Evolutionary conservation across 92 coral and sea anemone species (phyloP).

Genomic region (Epizoanthus rinbou): DNA sequence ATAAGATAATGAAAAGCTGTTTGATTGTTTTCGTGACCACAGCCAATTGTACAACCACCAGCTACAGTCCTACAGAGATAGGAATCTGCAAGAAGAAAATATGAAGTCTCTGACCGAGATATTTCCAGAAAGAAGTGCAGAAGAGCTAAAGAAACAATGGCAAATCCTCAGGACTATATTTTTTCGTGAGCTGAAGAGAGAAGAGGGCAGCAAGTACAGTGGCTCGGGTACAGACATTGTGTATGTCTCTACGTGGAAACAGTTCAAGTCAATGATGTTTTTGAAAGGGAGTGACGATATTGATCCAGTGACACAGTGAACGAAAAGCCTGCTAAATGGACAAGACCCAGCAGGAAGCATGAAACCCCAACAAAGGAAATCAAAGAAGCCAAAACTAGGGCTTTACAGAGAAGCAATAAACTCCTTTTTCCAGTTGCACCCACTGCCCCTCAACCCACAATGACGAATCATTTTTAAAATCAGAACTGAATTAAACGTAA

Average conservation of each 20-base stretch:
- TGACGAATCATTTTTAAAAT: background rate
- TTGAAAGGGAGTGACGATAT: slow-evolving; percentile 23
- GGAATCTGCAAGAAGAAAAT: slow-evolving; percentile 11
- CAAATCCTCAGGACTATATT: background rate
- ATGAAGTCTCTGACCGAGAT: slow-evolving; percentile 34
- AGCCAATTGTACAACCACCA: slow-evolving; percentile 39
- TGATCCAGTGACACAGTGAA: background rate
- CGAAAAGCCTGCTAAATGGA: slow-evolving; percentile 2
- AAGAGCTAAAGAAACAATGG: slow-evolving; percentile 11
- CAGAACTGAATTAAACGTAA: background rate
- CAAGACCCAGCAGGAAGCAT: slow-evolving; percentile 6
- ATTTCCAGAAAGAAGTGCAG: background rate
- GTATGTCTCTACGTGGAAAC: background rate
- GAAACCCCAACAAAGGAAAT: slow-evolving; percentile 13
- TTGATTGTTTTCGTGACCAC: slow-evolving; percentile 38
- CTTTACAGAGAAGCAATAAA: slow-evolving; percentile 3
- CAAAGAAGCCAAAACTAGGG: background rate
- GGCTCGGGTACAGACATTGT: background rate
- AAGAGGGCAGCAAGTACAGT: background rate
- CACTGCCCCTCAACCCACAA: slow-evolving; percentile 24
- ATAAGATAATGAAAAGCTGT: slow-evolving; percentile 35
- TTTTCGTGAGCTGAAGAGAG: background rate
- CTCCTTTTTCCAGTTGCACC: slow-evolving; percentile 18
- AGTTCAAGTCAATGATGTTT: slow-evolving; percentile 1
- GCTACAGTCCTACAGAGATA: slow-evolving; percentile 30